phyloP scores from a whole-genome alignment of 2,113 vertebrate species.

The Dipodomys spectabilis region DNA sequence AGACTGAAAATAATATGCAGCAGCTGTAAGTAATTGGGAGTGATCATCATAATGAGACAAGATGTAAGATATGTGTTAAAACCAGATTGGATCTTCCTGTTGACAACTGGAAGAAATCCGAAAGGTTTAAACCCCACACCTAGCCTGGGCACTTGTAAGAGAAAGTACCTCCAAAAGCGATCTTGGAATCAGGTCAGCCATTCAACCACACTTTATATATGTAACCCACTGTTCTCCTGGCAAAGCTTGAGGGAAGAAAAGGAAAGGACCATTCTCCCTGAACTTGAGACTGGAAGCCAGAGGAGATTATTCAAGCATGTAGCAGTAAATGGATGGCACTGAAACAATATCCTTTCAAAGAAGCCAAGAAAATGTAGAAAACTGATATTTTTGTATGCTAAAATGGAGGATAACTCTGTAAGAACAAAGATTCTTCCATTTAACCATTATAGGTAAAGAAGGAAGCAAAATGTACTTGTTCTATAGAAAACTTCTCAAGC shows the following conservation, averaged over 20 bases:
- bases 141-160: not conserved
- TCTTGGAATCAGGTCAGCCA: not conserved
- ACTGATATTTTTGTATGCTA: slow-evolving; percentile 5
- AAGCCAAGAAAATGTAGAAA: not conserved
- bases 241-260: not conserved
- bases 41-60: slow-evolving; percentile 69
- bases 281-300: not conserved
- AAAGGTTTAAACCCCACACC: not conserved
- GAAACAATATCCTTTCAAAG: slow-evolving; percentile 1
- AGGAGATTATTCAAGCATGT: not conserved
- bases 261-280: not conserved
- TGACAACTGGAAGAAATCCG: slow-evolving; percentile 46
- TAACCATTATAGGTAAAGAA: not conserved
- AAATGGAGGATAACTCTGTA: not conserved
- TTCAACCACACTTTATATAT: not conserved
- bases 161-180: not conserved
- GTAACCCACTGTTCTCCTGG: not conserved
- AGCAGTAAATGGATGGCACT: not conserved
- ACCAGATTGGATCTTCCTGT: slow-evolving; percentile 60
- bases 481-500: not conserved
- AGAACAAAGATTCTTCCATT: not conserved
- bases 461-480: not conserved
- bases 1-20: slow-evolving; percentile 73
- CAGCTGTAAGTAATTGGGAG: slow-evolving; percentile 70
- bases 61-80: slow-evolving; percentile 60